phyloP scores from a whole-genome alignment of 2,888 invertebrate species.

The Mimumesa dahlbomi region DNA sequence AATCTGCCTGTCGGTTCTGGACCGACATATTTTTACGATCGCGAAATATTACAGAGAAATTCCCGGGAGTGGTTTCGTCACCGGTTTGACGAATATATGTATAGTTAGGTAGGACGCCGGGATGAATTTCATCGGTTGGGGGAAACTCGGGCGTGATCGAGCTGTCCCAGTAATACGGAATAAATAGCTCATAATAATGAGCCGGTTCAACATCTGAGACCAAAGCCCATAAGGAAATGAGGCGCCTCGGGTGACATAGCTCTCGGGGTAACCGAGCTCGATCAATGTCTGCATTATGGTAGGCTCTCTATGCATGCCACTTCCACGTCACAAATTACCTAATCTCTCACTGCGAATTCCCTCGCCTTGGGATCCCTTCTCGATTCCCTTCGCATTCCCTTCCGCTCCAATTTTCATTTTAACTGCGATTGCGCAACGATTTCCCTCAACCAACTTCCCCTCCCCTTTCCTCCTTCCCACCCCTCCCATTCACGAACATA shows the following conservation, averaged over 20 bases:
- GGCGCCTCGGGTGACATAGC: constrained; percentile 38
- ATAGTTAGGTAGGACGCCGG: too few species aligned
- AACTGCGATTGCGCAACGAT: not conserved
- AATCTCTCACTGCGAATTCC: constrained; percentile 45
- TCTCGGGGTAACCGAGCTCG: constrained; percentile 52
- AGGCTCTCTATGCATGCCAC: constrained; percentile 36
- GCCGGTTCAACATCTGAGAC: constrained; percentile 19
- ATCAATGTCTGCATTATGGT: constrained; percentile 57
- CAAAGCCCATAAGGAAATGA: constrained; percentile 58
- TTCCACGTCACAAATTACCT: constrained; percentile 55
- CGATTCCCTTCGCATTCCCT: constrained; percentile 17
- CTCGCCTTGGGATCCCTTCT: constrained; percentile 14
- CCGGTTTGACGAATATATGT: too few species aligned
- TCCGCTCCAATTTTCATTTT: not conserved
- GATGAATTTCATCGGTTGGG: too few species aligned
- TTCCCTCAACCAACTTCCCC: not conserved
- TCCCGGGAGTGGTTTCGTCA: not conserved
- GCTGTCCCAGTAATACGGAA: constrained; percentile 5
- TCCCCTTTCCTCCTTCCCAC: constrained; percentile 21
- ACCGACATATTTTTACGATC: not conserved
- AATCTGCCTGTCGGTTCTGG: too few species aligned
- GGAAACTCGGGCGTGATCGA: constrained; percentile 21
- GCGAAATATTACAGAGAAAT: not conserved
- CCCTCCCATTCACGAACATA: too few species aligned
- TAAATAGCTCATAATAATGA: constrained; percentile 23